Evolutionary conservation across 2,888 invertebrate genomes (phyloP).

Genomic region (Lottia gigantea): DNA sequence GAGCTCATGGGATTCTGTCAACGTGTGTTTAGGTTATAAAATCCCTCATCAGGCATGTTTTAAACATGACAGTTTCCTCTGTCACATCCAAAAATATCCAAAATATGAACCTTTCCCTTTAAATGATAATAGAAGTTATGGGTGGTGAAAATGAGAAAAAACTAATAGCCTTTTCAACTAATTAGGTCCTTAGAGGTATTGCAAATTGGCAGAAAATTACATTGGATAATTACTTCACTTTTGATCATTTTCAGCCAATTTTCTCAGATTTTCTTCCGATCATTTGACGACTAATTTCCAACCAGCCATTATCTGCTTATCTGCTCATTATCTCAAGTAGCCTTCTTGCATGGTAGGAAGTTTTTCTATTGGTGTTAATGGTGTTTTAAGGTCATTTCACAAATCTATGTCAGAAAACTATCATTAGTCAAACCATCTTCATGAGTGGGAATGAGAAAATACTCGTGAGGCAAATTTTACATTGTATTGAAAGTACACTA

Average conservation of each 20-base stretch:
- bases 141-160: not conserved
- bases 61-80: no score
- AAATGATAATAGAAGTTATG: not conserved
- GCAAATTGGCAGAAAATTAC: slow-evolving; percentile 11
- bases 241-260: slow-evolving; percentile 11
- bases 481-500: no score
- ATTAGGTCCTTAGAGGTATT: slow-evolving; percentile 11
- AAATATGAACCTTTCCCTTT: no score
- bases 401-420: no score
- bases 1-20: no score
- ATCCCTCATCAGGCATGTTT: no score
- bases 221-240: slow-evolving; percentile 9
- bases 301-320: slow-evolving; percentile 8
- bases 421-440: no score
- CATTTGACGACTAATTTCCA: slow-evolving; percentile 2
- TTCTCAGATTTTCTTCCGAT: slow-evolving; percentile 2
- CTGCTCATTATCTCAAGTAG: slow-evolving; percentile 6
- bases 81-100: no score
- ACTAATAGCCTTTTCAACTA: slow-evolving; percentile 1
- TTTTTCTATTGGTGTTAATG: not conserved
- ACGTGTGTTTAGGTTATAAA: no score
- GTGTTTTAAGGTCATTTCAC: slow-evolving; percentile 4
- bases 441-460: no score
- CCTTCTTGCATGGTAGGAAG: not conserved
- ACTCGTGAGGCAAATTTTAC: no score